These are phyloP conservation scores for Pelagia noctiluca DNA, from an alignment of 30 jellyfish, hydroid and myxozoan species.

Conservation along the genomic window DNA sequence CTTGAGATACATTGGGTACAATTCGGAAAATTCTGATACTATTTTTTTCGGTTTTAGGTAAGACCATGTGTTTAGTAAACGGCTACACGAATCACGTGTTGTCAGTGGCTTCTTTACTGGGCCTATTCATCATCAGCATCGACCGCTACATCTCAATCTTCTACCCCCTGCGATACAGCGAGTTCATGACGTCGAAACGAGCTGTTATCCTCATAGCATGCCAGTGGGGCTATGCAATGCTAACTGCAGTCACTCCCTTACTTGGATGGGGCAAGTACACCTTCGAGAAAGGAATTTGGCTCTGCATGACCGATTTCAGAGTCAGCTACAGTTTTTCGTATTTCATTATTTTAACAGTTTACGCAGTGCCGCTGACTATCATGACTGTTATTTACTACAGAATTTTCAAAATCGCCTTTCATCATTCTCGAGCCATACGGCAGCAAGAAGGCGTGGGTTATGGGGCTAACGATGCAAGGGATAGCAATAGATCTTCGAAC, in stretches of 20 bases:
- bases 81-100: constrained; percentile 77
- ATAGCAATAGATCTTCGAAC: too few relatives aligned
- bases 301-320: constrained; percentile 68
- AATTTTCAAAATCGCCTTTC: constrained; percentile 58
- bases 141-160: constrained; percentile 70
- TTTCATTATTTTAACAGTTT: constrained; percentile 53
- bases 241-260: constrained; percentile 49
- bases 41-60: constrained; percentile 11
- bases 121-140: constrained; percentile 54
- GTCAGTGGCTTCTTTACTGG: constrained; percentile 59
- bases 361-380: constrained; percentile 49
- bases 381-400: constrained; percentile 59
- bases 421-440: constrained; percentile 49
- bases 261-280: constrained; percentile 66
- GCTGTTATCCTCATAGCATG: constrained; percentile 37
- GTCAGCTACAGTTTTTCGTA: constrained; percentile 50
- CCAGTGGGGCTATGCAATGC: constrained; percentile 61
- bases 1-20: background rate
- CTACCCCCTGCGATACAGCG: constrained; percentile 63
- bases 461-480: constrained; percentile 4
- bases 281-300: constrained; percentile 61
- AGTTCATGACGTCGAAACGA: constrained; percentile 58
- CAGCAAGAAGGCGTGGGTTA: constrained; percentile 25
- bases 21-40: background rate
- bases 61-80: constrained; percentile 52